Conservation (phyloP, 37 sponge, comb jelly and placozoan species). For the Eunapius fragilis region DNA sequence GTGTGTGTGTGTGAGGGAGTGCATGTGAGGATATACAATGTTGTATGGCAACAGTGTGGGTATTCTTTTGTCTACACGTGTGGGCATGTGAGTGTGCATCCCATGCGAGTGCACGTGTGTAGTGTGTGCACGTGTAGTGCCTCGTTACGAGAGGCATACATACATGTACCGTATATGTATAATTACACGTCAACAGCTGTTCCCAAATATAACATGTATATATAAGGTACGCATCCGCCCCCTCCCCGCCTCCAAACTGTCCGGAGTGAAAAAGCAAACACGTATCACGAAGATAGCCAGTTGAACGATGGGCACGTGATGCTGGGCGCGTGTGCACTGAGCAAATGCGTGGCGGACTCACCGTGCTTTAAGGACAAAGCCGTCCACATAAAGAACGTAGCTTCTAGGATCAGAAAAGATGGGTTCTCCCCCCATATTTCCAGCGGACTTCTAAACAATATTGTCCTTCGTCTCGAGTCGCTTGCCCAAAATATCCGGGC, state of each 20-base stretch:
- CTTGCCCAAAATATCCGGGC: constrained; percentile 21
- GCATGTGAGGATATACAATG: neutral
- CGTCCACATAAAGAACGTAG: neutral
- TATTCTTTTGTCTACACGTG: neutral
- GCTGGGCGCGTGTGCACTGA: too few relatives aligned
- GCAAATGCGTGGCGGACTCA: constrained; percentile 1
- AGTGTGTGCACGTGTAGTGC: neutral
- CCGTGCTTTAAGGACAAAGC: constrained; percentile 30
- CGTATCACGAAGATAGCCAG: too few relatives aligned
- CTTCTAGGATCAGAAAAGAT: constrained; percentile 4
- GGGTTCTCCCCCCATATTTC: constrained; percentile 55
- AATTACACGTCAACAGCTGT: too few relatives aligned
- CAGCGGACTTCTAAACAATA: constrained; percentile 16
- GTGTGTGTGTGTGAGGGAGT: neutral
- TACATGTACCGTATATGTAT: too few relatives aligned
- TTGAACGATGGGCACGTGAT: too few relatives aligned
- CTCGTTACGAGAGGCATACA: too few relatives aligned
- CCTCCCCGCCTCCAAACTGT: too few relatives aligned
- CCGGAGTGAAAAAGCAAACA: too few relatives aligned
- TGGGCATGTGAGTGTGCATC: neutral
- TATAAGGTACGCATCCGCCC: too few relatives aligned
- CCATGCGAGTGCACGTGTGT: neutral
- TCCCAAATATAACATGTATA: too few relatives aligned
- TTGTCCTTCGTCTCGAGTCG: neutral
- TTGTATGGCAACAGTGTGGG: too few relatives aligned